phyloP scores from a whole-genome alignment of 2,888 invertebrate genomes.

The Deilephila elpenor region DNA sequence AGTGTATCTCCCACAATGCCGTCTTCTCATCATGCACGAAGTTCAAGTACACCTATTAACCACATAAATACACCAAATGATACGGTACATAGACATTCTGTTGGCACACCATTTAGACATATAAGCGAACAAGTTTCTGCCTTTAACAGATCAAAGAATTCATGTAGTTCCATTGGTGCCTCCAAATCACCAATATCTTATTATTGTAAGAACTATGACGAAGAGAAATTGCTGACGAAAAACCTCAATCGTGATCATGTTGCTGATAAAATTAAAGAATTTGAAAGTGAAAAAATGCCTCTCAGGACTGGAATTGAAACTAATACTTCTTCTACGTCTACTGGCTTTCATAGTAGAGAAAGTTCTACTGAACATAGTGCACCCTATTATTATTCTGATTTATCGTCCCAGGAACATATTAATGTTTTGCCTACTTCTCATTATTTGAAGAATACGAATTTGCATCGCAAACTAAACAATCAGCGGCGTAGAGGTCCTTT shows the following conservation, averaged over 20 bases:
- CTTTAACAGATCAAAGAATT: slow-evolving; percentile 71
- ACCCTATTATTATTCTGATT: slow-evolving; percentile 94
- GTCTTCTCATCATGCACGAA: slow-evolving; percentile 56
- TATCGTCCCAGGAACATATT: slow-evolving; percentile 83
- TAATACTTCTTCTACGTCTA: slow-evolving; percentile 68
- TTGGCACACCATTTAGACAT: slow-evolving; percentile 53
- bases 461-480: slow-evolving; percentile 87
- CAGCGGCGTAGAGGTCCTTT: slow-evolving; percentile 87
- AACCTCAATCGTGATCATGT: slow-evolving; percentile 73
- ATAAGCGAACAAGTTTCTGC: slow-evolving; percentile 61
- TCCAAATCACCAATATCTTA: slow-evolving; percentile 77
- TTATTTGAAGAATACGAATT: slow-evolving; percentile 79
- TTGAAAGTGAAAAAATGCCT: slow-evolving; percentile 71
- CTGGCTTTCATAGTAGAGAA: slow-evolving; percentile 85
- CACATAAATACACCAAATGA: slow-evolving; percentile 50
- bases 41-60: slow-evolving; percentile 72
- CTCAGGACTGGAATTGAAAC: slow-evolving; percentile 63
- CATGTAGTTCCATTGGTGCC: slow-evolving; percentile 67
- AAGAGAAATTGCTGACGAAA: slow-evolving; percentile 69
- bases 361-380: slow-evolving; percentile 88
- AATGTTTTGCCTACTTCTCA: slow-evolving; percentile 76
- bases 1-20: slow-evolving; percentile 51
- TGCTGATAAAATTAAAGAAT: slow-evolving; percentile 78
- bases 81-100: slow-evolving; percentile 47
- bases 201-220: slow-evolving; percentile 75